A percentile compares a stretch with the other conserved stretches of the same genome.
Conservation (phyloP, 1,140 invertebrate species). For the Atta colombica region DNA sequence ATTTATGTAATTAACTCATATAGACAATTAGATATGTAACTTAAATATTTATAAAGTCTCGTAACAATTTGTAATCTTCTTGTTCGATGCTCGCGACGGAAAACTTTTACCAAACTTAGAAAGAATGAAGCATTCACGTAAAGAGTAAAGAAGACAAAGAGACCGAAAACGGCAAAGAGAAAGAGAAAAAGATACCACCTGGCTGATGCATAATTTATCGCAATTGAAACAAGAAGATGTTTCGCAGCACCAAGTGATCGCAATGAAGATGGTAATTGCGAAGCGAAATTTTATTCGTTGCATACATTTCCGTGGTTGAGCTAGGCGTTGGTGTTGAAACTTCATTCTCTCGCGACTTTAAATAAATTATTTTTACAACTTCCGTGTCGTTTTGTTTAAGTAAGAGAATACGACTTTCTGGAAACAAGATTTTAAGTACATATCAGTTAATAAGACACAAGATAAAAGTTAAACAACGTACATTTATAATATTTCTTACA, state of each 20-base stretch:
- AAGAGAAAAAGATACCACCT: slow-evolving; percentile 39
- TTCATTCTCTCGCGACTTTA: slow-evolving; percentile 20
- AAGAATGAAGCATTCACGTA: slow-evolving; percentile 55
- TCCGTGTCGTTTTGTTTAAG: slow-evolving; percentile 7
- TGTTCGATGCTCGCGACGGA: slow-evolving; percentile 42
- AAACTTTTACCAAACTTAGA: slow-evolving; percentile 63
- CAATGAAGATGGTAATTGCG: slow-evolving; percentile 66
- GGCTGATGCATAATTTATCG: slow-evolving; percentile 75
- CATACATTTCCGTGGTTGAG: slow-evolving; percentile 42
- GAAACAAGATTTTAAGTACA: slow-evolving; percentile 36
- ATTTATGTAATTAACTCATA: not conserved
- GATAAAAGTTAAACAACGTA: not conserved
- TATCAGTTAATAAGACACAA: too few species aligned
- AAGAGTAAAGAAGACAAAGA: slow-evolving; percentile 6
- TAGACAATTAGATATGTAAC: slow-evolving; percentile 16
- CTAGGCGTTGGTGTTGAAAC: slow-evolving; percentile 1
- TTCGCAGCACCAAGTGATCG: slow-evolving; percentile 63
- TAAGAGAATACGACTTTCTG: not conserved
- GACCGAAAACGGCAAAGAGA: not conserved
- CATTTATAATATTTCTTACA: not conserved
- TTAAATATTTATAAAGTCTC: slow-evolving; percentile 74
- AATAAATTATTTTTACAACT: slow-evolving; percentile 50
- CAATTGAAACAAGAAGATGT: slow-evolving; percentile 70
- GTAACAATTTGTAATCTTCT: slow-evolving; percentile 77
- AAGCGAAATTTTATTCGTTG: slow-evolving; percentile 68